Conservation (phyloP, 92 coral and sea anemone genomes). For the Palythoa grandis region DNA sequence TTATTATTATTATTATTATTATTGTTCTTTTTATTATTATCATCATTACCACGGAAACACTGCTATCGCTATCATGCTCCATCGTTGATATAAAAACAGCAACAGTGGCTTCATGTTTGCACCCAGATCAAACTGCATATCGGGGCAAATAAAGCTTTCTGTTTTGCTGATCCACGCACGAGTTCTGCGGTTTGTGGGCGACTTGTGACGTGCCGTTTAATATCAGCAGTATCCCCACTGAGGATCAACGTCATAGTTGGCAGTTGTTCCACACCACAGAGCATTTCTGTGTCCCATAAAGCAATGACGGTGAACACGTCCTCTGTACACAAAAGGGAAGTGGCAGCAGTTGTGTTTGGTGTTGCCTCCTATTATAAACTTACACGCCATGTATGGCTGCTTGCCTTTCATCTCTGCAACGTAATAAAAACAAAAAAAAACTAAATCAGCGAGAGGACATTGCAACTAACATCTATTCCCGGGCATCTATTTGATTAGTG, state of each 20-base stretch:
- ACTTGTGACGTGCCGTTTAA: too few species aligned
- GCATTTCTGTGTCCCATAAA: slow-evolving; percentile 52
- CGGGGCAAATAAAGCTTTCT: too few species aligned
- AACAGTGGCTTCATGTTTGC: too few species aligned
- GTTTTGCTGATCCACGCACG: too few species aligned
- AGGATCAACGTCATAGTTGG: slow-evolving; percentile 43
- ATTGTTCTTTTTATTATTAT: too few species aligned
- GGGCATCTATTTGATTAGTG: too few species aligned
- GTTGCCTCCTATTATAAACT: slow-evolving; percentile 49
- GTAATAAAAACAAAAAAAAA: neutral
- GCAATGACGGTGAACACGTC: slow-evolving; percentile 36
- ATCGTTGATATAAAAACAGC: too few species aligned
- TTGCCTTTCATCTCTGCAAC: neutral
- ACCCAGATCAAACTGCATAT: too few species aligned
- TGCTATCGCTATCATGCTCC: too few species aligned
- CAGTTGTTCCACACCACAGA: slow-evolving; percentile 62
- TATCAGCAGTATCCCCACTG: slow-evolving; percentile 53
- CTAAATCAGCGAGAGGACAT: neutral
- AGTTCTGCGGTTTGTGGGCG: too few species aligned
- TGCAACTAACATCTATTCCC: neutral
- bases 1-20: too few species aligned
- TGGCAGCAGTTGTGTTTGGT: slow-evolving; percentile 47
- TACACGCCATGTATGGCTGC: slow-evolving; percentile 23
- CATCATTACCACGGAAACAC: too few species aligned
- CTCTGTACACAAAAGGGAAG: slow-evolving; percentile 54